Percentiles rank a stretch among this genome's conserved stretches.
phyloP scores from a whole-genome alignment of 2,113 vertebrate genomes.

The Pseudorectes ferrugineus region DNA sequence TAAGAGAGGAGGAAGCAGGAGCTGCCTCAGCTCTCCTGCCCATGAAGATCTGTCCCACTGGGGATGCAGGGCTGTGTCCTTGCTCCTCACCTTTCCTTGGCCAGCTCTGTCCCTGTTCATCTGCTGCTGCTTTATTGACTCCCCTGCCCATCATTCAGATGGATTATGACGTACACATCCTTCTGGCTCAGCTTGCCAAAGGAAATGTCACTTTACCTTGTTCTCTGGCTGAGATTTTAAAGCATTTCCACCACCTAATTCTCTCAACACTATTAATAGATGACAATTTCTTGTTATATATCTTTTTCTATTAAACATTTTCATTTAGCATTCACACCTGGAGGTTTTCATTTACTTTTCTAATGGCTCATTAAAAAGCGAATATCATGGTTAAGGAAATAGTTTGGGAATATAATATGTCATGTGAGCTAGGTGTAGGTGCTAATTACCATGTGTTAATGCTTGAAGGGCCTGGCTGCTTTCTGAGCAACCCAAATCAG shows the following conservation, averaged over 20 bases:
- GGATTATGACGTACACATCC: background rate
- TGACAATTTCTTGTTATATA: background rate
- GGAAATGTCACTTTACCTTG: background rate
- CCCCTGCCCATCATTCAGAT: background rate
- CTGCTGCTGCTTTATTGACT: background rate
- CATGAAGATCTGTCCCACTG: accelerated
- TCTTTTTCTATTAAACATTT: background rate
- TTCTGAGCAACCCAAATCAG: background rate
- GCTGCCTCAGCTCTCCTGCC: background rate
- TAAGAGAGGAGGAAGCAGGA: background rate
- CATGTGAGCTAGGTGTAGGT: background rate
- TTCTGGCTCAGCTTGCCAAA: background rate
- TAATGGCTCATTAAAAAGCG: background rate
- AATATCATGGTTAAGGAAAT: background rate
- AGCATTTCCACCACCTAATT: background rate
- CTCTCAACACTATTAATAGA: background rate
- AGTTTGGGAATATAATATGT: background rate
- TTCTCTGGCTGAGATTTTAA: background rate
- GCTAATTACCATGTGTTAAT: background rate
- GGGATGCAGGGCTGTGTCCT: background rate
- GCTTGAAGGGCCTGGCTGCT: background rate
- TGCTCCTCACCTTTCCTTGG: background rate
- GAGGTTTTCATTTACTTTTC: conserved; percentile 19
- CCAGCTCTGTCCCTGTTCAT: background rate
- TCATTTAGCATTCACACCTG: conserved; percentile 9